Evolutionary conservation across 2,888 invertebrate genomes (phyloP).

Genomic region (Hecatera dysodea): DNA sequence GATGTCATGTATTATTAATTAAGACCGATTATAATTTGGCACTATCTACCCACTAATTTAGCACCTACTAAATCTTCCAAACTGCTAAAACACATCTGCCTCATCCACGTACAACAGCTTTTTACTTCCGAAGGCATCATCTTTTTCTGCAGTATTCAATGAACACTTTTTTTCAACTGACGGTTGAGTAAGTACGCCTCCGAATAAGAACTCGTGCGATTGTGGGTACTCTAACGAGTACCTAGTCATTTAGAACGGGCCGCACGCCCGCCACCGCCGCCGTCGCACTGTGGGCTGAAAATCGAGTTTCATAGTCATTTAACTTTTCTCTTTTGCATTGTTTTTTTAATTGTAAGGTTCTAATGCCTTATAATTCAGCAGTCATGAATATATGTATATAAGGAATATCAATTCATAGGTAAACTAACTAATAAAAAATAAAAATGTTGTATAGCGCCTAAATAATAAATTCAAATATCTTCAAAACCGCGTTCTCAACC

Average conservation of each 20-base stretch:
- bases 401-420: no score
- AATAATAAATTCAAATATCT: no score
- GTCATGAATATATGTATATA: no score
- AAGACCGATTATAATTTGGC: not conserved
- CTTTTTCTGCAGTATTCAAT: slow-evolving; percentile 75
- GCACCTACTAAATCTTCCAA: not conserved
- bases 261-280: slow-evolving; percentile 55
- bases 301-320: no score
- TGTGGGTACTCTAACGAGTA: slow-evolving; percentile 74
- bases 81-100: slow-evolving; percentile 9
- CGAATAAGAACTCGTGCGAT: slow-evolving; percentile 73
- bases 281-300: slow-evolving; percentile 15
- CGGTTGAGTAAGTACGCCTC: slow-evolving; percentile 79
- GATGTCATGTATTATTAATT: not conserved
- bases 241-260: slow-evolving; percentile 71
- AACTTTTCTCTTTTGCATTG: no score
- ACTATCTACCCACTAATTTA: no score
- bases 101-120: slow-evolving; percentile 42
- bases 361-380: no score
- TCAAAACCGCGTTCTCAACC: no score
- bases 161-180: slow-evolving; percentile 77
- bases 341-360: no score
- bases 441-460: no score
- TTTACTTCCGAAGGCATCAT: slow-evolving; percentile 43
- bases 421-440: no score